Evolutionary conservation across 2,113 vertebrate species (phyloP).

Genomic region (Pseudopodoces humilis): DNA sequence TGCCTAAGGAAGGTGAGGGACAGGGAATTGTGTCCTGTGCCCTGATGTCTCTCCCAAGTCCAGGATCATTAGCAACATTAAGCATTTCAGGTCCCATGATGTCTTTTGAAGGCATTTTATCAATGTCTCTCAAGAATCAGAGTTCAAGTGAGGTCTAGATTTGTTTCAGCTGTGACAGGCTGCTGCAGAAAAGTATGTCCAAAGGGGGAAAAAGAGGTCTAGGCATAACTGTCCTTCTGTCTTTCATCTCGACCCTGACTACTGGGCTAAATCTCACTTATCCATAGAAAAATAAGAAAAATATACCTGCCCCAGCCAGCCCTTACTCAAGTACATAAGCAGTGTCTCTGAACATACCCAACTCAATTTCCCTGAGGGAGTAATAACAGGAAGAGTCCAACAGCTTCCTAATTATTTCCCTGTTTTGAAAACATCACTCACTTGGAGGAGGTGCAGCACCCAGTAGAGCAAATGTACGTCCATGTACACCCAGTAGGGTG

Average conservation of each 20-base stretch:
- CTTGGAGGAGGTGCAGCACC: not conserved
- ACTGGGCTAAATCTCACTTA: not conserved
- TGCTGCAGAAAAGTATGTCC: not conserved
- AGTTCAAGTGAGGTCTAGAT: not conserved
- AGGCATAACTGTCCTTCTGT: not conserved
- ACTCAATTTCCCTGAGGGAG: not conserved
- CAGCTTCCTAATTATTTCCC: not conserved
- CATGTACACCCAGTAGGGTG: rapidly evolving
- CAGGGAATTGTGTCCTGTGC: not conserved
- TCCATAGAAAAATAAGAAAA: not conserved
- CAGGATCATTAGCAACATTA: not conserved
- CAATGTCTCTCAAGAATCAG: not conserved
- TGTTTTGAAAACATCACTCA: not conserved
- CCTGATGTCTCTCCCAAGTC: not conserved
- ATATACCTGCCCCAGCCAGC: not conserved
- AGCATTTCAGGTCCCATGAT: not conserved
- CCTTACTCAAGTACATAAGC: rapidly evolving
- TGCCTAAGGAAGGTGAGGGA: not conserved
- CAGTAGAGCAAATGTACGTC: no score
- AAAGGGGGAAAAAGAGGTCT: not conserved
- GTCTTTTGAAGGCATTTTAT: not conserved
- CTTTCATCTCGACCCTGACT: not conserved
- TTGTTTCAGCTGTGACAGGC: not conserved
- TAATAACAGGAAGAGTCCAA: not conserved
- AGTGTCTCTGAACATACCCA: not conserved